Evolutionary conservation across 2,888 invertebrate species (phyloP), one percentile per base, ranked within the genome.

Genomic region (Scaptomyza caliginosa): DNA sequence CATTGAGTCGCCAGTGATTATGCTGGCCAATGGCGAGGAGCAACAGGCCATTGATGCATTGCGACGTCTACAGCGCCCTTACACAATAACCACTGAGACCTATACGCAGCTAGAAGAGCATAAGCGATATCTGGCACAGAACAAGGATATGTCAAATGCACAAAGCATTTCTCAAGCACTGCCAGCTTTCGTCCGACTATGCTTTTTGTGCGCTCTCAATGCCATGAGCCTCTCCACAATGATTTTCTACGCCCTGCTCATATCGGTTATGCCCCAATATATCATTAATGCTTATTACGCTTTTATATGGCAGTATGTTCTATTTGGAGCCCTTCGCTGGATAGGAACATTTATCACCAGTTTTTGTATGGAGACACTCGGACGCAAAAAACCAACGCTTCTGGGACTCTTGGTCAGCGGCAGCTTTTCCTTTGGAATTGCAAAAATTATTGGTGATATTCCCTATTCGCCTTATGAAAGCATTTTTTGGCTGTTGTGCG

Each of bases 1-100:
- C 34, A 69, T 88, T 19, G 91, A 90, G 42, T 90, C 91, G 3
- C 90, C 90, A 7, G 69, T 89, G 3, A 77, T 75, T 10, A 55
- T 70, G 62, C 67, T 91, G 48, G 66, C 74, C 10, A 81, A 74
- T 23, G 74, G 73, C 3, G 67, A 88, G 1, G 89, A 90, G 30
- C 40, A 71, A 17, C 51, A 64, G 21, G 90, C 91, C 1, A 60
- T 88, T 0, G 81, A 90, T 2, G 45, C 70, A 0, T 55, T 90
- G 23, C 80, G 89, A 1, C 79, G 82, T 3, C 67, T 90, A 4
- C 90, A 90, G 43, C 62, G 59, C 1, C 86, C 89, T 0, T 17
- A 43, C 2, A 52, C 54, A 0, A 17, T 82, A 10, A 88, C 81
- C 1, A 50, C 69, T 1, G 88, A 89, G 40, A 89, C 89, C 0